phyloP scores from a whole-genome alignment of 2,888 invertebrate species.

The Diploptera punctata region DNA sequence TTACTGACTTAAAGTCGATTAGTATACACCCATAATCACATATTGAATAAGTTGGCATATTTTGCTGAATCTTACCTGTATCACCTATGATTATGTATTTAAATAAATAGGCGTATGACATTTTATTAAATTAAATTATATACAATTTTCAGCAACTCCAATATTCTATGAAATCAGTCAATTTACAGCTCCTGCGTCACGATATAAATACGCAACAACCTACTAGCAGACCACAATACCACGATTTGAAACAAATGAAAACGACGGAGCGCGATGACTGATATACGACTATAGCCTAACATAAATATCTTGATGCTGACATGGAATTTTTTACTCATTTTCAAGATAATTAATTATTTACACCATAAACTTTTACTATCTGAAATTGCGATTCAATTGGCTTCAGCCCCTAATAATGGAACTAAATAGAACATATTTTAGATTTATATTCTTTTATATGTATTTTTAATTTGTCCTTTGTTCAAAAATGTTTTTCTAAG shows the following conservation, averaged over 20 bases:
- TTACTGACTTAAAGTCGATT: not conserved
- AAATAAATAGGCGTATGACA: slow-evolving; percentile 99
- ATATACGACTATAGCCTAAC: not conserved
- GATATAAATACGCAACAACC: slow-evolving; percentile 33
- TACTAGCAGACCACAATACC: slow-evolving; percentile 20
- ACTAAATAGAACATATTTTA: no score
- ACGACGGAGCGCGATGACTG: not conserved
- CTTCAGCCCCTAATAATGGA: no score
- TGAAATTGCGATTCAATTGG: no score
- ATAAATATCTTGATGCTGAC: not conserved
- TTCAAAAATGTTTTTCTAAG: no score
- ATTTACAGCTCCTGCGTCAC: slow-evolving; percentile 25
- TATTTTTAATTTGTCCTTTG: no score
- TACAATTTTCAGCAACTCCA: not conserved
- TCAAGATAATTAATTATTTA: no score
- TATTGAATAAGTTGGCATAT: not conserved
- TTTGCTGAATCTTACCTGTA: slow-evolving; percentile 76
- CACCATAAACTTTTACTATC: no score
- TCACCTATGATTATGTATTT: slow-evolving; percentile 99
- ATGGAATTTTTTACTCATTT: no score
- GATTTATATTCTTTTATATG: no score
- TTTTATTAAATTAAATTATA: slow-evolving; percentile 52
- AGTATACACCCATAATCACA: slow-evolving; percentile 3
- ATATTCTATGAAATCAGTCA: slow-evolving; percentile 25
- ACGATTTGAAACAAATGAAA: slow-evolving; percentile 20